Percentiles rank a stretch among this genome's conserved stretches.
Conservation (phyloP, 2,797 vertebrate genomes). For the Sebastes elongatus region DNA sequence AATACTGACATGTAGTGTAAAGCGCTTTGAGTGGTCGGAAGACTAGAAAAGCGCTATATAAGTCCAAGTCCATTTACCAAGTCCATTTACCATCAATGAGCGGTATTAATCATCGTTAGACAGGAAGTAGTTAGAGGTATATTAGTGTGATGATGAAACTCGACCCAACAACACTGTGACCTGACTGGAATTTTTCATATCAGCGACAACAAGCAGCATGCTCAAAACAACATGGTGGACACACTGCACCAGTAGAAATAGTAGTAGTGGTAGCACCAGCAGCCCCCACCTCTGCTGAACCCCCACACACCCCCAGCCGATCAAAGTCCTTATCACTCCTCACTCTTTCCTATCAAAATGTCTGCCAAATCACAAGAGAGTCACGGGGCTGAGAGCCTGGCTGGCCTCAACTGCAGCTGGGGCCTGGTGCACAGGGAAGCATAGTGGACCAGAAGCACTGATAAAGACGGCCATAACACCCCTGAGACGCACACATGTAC, state of each 20-base stretch:
- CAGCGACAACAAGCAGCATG: neutral
- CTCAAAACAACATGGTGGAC: slow-evolving; percentile 38
- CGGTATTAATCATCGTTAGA: neutral
- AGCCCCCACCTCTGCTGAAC: slow-evolving; percentile 15
- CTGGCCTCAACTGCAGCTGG: slow-evolving; percentile 50
- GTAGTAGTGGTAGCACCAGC: neutral
- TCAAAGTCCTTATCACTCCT: slow-evolving; percentile 69
- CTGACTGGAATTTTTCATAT: slow-evolving; percentile 22
- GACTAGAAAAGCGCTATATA: too few species aligned
- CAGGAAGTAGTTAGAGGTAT: neutral
- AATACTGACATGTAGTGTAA: too few species aligned
- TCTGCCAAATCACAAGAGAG: slow-evolving; percentile 74
- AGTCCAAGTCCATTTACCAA: too few species aligned
- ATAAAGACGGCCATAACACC: slow-evolving; percentile 73
- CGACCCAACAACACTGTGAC: slow-evolving; percentile 3
- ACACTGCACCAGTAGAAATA: neutral
- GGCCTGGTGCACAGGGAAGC: slow-evolving; percentile 51
- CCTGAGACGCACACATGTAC: slow-evolving; percentile 38
- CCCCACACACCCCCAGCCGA: slow-evolving; percentile 20
- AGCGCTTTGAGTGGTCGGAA: too few species aligned
- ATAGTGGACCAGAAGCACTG: slow-evolving; percentile 60
- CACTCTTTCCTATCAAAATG: slow-evolving; percentile 75
- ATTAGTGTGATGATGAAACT: neutral
- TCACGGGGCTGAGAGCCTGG: slow-evolving; percentile 65
- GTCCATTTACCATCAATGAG: neutral